Percentiles rank a stretch among this genome's conserved stretches.
These are phyloP conservation scores for Lycodopsis pacificus DNA, from an alignment of 2,797 vertebrate species.

Conservation along the genomic window DNA sequence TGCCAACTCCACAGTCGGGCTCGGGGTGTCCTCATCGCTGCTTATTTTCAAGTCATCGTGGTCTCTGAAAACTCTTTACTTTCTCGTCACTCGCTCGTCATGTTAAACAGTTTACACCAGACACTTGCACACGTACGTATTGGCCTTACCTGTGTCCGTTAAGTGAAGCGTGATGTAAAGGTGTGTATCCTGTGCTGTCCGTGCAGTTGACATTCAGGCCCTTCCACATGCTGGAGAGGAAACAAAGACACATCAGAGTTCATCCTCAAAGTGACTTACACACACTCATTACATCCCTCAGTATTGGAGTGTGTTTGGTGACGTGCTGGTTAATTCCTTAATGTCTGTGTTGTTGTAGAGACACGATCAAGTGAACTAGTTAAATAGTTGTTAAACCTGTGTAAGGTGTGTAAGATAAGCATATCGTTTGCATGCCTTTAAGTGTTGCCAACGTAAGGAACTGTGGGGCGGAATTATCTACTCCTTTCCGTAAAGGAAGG, in stretches of 20 bases:
- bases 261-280: not conserved
- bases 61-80: not conserved
- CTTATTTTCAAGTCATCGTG: not conserved
- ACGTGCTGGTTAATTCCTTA: not conserved
- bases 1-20: not conserved
- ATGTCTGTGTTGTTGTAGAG: constrained; percentile 2
- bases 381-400: too few relatives aligned
- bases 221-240: constrained; percentile 92
- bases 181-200: constrained; percentile 96
- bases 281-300: not conserved
- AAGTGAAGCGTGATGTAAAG: constrained; percentile 94
- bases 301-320: not conserved
- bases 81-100: not conserved
- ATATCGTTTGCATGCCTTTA: not conserved
- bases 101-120: not conserved
- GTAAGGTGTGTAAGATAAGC: too few relatives aligned
- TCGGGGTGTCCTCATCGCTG: not conserved
- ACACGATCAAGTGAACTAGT: not conserved
- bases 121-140: too few relatives aligned
- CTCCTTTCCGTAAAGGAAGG: too few relatives aligned
- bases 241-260: constrained; percentile 44
- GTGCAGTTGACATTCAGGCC: constrained; percentile 97
- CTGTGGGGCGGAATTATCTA: not conserved
- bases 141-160: constrained; percentile 96
- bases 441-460: not conserved